These are phyloP conservation scores for Halocaridina rubra DNA, from an alignment of 2,888 invertebrate genomes.

Conservation along the genomic window DNA sequence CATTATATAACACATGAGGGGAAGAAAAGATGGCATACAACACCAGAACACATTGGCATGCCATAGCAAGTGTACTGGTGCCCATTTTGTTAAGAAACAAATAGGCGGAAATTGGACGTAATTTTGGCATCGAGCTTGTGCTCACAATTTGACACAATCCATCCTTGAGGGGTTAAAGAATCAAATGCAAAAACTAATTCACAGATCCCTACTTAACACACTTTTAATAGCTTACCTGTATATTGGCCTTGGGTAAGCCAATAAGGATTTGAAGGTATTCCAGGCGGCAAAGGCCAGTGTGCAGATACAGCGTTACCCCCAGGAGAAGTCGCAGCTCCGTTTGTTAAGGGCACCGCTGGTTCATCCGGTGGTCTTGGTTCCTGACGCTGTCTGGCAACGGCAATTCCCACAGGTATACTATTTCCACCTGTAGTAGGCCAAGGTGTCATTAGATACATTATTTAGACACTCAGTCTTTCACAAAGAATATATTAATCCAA, in stretches of 20 bases:
- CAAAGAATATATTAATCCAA: background rate
- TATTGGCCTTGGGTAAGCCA: conserved; percentile 50
- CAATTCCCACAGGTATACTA: conserved; percentile 43
- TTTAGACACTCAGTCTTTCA: background rate
- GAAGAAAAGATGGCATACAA: too few relatives aligned
- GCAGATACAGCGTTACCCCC: conserved; percentile 12
- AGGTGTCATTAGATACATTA: background rate
- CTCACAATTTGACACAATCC: too few relatives aligned
- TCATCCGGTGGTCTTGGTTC: conserved; percentile 19
- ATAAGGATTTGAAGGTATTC: conserved; percentile 42
- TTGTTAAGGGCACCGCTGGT: background rate
- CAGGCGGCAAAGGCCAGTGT: conserved; percentile 57
- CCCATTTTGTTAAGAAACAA: too few relatives aligned
- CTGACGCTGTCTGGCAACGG: conserved; percentile 36
- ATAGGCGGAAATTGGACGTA: too few relatives aligned
- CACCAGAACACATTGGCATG: too few relatives aligned
- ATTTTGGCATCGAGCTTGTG: too few relatives aligned
- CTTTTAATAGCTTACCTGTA: too few relatives aligned
- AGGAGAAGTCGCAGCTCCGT: background rate
- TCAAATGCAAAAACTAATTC: too few relatives aligned
- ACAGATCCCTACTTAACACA: too few relatives aligned
- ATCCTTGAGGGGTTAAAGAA: too few relatives aligned
- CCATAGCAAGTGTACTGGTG: too few relatives aligned
- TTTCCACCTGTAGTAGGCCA: background rate
- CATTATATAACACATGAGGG: too few relatives aligned